phyloP scores from a whole-genome alignment of 2,888 invertebrate species.

The Netelia fuscicornis region DNA sequence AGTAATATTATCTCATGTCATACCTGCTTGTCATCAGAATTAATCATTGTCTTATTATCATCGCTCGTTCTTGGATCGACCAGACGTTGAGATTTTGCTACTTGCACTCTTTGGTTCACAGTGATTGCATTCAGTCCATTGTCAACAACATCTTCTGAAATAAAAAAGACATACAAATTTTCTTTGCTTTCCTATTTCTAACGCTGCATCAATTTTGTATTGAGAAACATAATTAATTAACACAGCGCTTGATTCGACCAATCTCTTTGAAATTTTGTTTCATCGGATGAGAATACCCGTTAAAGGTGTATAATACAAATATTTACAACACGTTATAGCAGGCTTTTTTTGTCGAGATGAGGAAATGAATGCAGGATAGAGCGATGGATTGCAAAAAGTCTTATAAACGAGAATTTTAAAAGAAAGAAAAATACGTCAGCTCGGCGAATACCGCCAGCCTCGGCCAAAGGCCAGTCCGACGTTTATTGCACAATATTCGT shows the following conservation, averaged over 20 bases:
- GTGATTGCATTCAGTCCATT: neutral
- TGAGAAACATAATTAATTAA: neutral
- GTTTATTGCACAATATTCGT: constrained; percentile 59
- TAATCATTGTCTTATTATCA: constrained; percentile 22
- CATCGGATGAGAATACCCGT: neutral
- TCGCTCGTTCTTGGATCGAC: constrained; percentile 10
- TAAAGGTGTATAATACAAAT: too few species aligned
- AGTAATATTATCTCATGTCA: neutral
- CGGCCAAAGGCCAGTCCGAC: constrained; percentile 79
- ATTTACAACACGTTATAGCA: neutral
- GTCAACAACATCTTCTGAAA: constrained; percentile 13
- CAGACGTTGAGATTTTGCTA: constrained; percentile 40
- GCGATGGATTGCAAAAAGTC: neutral
- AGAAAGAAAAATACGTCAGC: constrained; percentile 70
- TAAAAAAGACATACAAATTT: neutral
- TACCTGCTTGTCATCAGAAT: constrained; percentile 45
- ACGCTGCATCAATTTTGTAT: neutral
- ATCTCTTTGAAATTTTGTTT: neutral
- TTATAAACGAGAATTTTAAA: constrained; percentile 14
- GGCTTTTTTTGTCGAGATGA: neutral
- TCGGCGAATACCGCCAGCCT: constrained; percentile 65
- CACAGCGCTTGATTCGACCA: neutral
- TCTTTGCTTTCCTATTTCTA: neutral
- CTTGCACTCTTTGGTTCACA: neutral
- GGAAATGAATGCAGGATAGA: neutral